Evolutionary conservation across 2,888 invertebrate species (phyloP).

Genomic region (Andrena fulva): DNA sequence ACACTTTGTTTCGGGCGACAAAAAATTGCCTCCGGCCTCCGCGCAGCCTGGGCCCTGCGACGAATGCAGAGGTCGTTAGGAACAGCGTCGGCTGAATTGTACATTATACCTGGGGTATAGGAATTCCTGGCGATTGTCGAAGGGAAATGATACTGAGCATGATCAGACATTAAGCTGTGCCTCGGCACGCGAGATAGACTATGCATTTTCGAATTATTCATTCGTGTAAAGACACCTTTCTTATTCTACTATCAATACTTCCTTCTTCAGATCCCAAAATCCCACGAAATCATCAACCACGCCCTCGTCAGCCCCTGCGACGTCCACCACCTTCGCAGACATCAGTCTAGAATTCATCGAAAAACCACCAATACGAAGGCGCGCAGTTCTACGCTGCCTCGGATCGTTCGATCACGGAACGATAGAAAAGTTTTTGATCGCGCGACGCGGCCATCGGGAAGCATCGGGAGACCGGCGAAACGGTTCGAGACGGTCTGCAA

Average conservation of each 20-base stretch:
- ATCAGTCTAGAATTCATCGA: background rate
- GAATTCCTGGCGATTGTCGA: background rate
- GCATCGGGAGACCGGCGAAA: constrained; percentile 66
- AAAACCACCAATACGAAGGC: background rate
- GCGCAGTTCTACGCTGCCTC: constrained; percentile 16
- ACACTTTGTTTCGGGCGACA: constrained; percentile 38
- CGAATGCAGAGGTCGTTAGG: background rate
- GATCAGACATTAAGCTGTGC: too few species aligned
- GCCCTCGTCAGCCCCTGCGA: background rate
- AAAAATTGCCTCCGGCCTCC: constrained; percentile 44
- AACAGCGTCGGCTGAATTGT: background rate
- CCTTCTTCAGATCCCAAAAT: too few species aligned
- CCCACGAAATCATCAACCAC: background rate
- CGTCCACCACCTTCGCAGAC: background rate
- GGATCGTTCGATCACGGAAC: constrained; percentile 27
- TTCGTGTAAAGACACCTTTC: too few species aligned
- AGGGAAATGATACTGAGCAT: too few species aligned
- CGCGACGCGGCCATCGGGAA: constrained; percentile 64
- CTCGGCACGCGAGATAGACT: too few species aligned
- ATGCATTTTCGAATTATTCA: too few species aligned
- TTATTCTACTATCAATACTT: too few species aligned
- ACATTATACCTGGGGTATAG: background rate
- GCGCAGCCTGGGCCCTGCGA: background rate
- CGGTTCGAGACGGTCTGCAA: constrained; percentile 76
- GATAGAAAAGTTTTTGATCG: constrained; percentile 47